Conservation (phyloP, 2,113 vertebrate genomes). For the Trogon surrucura region DNA sequence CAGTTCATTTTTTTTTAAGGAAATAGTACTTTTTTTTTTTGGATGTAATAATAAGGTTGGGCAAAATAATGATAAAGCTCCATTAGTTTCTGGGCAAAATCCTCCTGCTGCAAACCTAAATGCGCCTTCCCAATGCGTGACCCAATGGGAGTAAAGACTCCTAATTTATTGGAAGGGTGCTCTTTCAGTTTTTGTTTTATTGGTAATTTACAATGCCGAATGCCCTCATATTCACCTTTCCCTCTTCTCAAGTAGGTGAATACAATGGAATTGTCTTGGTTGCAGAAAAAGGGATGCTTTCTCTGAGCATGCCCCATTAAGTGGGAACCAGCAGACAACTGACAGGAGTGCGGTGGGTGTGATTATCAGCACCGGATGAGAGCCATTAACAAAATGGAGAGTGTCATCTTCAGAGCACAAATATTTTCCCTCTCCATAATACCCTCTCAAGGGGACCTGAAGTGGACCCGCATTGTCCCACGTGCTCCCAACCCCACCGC, state of each 20-base stretch:
- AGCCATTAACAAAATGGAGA: constrained; percentile 82
- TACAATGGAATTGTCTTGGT: constrained; percentile 77
- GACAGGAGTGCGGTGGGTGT: constrained; percentile 67
- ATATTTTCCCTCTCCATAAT: constrained; percentile 85
- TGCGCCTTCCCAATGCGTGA: neutral
- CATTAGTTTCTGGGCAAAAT: neutral
- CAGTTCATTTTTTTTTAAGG: neutral
- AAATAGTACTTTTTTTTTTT: rapidly evolving
- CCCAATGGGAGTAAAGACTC: constrained; percentile 4
- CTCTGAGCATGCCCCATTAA: constrained; percentile 66
- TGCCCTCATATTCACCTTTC: constrained; percentile 79
- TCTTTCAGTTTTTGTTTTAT: constrained; percentile 69
- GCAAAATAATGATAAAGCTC: neutral
- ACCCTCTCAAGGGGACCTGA: constrained; percentile 85
- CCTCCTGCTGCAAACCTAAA: neutral
- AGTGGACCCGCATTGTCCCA: constrained; percentile 79
- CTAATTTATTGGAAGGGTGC: constrained; percentile 66
- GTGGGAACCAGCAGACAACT: constrained; percentile 58
- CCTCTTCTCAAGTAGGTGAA: constrained; percentile 76
- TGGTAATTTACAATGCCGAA: constrained; percentile 70
- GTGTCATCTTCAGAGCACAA: constrained; percentile 84
- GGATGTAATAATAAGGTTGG: neutral
- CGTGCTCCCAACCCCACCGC: constrained; percentile 37
- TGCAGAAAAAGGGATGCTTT: constrained; percentile 68
- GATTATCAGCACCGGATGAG: constrained; percentile 73